These are phyloP conservation scores for Eurytoma adleriae DNA, from an alignment of 2,888 invertebrate genomes.

Conservation along the genomic window DNA sequence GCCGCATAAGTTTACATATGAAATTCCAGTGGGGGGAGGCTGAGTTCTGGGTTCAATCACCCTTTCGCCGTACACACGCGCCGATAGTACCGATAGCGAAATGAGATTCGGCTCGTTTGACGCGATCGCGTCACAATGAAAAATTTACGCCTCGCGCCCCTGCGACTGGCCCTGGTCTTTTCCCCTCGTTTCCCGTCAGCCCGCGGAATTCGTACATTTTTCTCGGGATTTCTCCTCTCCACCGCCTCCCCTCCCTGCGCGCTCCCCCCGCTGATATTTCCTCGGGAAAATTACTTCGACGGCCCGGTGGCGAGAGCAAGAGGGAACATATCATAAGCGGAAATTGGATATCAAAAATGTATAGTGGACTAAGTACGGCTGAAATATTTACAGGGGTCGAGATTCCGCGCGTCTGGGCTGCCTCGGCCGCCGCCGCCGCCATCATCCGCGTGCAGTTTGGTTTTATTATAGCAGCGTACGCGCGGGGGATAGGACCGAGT, in stretches of 20 bases:
- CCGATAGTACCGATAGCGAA: slow-evolving; percentile 34
- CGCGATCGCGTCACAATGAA: slow-evolving; percentile 50
- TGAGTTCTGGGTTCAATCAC: slow-evolving; percentile 10
- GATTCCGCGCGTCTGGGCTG: slow-evolving; percentile 49
- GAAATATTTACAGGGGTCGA: slow-evolving; percentile 68
- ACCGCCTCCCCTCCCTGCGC: not conserved
- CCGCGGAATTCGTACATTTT: slow-evolving; percentile 10
- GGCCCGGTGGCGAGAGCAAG: slow-evolving; percentile 9
- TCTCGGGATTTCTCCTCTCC: slow-evolving; percentile 1
- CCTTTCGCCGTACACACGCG: not conserved
- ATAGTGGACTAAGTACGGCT: slow-evolving; percentile 66
- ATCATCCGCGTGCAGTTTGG: slow-evolving; percentile 14
- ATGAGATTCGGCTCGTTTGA: slow-evolving; percentile 45
- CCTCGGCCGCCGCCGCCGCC: not conserved
- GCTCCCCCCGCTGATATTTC: not conserved
- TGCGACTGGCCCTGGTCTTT: not conserved
- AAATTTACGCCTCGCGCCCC: slow-evolving; percentile 24
- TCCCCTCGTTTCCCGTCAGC: not conserved
- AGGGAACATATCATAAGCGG: slow-evolving; percentile 61
- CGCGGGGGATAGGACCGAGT: not conserved
- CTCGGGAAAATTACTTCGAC: slow-evolving; percentile 5
- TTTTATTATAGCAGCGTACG: slow-evolving; percentile 35
- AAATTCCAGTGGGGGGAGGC: not conserved
- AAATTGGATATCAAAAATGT: slow-evolving; percentile 73
- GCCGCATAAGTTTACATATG: slow-evolving; percentile 35